Percentiles rank a stretch among this genome's conserved stretches.
These are phyloP conservation scores for Drosophila grimshawi DNA, from an alignment of 1,140 invertebrate species.

Conservation along the genomic window DNA sequence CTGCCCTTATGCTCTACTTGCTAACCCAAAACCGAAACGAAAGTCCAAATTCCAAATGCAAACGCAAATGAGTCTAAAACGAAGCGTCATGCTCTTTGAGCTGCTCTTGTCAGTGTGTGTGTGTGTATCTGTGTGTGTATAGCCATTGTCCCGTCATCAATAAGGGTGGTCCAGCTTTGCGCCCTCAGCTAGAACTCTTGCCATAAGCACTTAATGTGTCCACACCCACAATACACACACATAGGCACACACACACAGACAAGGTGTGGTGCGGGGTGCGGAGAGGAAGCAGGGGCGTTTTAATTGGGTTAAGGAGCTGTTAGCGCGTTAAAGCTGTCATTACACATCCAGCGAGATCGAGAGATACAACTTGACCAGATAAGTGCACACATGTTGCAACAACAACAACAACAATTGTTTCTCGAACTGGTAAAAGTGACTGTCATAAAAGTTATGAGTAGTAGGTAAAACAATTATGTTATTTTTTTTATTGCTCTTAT, in stretches of 20 bases:
- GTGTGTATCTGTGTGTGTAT: constrained; percentile 28
- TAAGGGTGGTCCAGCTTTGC: constrained; percentile 62
- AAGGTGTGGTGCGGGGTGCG: constrained; percentile 30
- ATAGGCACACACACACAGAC: constrained; percentile 39
- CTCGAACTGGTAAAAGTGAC: constrained; percentile 33
- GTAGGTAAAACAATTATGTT: not conserved
- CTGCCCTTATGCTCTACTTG: not conserved
- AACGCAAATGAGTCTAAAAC: constrained; percentile 80
- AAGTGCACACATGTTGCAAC: constrained; percentile 9
- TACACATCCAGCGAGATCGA: constrained; percentile 56
- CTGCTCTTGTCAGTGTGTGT: constrained; percentile 25
- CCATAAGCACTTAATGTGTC: constrained; percentile 69
- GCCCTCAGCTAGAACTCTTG: constrained; percentile 23
- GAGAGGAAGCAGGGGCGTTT: constrained; percentile 33
- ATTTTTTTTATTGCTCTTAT: not conserved
- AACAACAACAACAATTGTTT: not conserved
- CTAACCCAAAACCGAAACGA: constrained; percentile 37
- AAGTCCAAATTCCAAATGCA: constrained; percentile 73
- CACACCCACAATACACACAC: constrained; percentile 11
- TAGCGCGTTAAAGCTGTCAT: constrained; percentile 72
- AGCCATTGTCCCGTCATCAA: constrained; percentile 51
- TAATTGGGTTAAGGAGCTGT: constrained; percentile 81
- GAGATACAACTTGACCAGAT: constrained; percentile 37
- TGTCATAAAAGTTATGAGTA: constrained; percentile 45
- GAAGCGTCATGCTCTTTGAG: constrained; percentile 76